These are phyloP conservation scores for Leucophenga varia DNA, from an alignment of 1,140 invertebrate genomes.

Conservation along the genomic window DNA sequence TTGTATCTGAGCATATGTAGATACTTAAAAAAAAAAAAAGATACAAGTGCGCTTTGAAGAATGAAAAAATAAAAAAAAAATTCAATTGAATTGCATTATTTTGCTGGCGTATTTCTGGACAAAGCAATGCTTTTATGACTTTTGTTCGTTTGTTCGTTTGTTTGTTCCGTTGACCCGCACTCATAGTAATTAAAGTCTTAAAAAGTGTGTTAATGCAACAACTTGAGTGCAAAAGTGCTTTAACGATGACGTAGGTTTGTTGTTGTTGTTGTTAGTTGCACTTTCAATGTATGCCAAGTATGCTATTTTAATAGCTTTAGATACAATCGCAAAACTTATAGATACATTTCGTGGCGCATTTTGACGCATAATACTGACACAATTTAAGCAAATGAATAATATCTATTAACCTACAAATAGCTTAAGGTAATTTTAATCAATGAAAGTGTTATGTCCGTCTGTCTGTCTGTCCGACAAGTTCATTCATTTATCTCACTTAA, in stretches of 20 bases:
- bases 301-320: conserved; percentile 17
- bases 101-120: neutral
- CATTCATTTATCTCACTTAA: conserved; percentile 4
- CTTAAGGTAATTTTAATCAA: conserved; percentile 1
- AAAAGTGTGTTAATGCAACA: conserved; percentile 38
- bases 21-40: no score
- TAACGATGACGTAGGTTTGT: no score
- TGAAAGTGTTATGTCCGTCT: neutral
- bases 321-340: no score
- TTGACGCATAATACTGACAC: no score
- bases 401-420: no score
- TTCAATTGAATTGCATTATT: conserved; percentile 38
- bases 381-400: no score
- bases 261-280: conserved; percentile 4
- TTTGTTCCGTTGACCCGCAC: conserved; percentile 1
- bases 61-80: no score
- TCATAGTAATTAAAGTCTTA: neutral
- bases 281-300: conserved; percentile 13
- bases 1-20: no score
- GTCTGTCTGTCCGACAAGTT: neutral
- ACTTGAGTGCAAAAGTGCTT: no score
- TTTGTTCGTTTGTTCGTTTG: neutral
- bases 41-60: conserved; percentile 24
- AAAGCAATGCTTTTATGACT: conserved; percentile 2
- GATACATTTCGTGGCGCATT: no score